These are phyloP conservation scores for Semnornis frantzii DNA, from an alignment of 2,113 vertebrate genomes.

Conservation along the genomic window DNA sequence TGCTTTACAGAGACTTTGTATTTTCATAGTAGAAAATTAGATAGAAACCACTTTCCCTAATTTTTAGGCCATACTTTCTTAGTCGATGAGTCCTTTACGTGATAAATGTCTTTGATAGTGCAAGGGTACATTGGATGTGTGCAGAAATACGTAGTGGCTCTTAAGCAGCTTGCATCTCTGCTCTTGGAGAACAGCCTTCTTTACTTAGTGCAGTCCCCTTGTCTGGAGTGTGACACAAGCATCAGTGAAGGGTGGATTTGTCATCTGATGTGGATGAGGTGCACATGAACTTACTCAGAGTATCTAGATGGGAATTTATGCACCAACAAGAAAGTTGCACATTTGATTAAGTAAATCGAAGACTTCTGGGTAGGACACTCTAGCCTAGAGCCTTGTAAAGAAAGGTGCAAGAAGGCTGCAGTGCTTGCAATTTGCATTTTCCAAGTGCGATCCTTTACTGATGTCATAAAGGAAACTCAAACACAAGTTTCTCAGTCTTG, in stretches of 20 bases:
- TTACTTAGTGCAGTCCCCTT: background rate
- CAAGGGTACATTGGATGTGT: background rate
- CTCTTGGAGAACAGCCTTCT: background rate
- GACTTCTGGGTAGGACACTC: background rate
- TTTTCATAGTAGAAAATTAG: too few species aligned
- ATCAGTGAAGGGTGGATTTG: background rate
- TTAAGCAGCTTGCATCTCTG: background rate
- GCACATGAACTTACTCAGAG: background rate
- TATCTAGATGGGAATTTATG: slow-evolving; percentile 8
- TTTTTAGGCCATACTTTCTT: background rate
- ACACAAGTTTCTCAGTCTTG: slow-evolving; percentile 52
- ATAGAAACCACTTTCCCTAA: background rate
- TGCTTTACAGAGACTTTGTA: too few species aligned
- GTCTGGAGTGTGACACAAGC: background rate
- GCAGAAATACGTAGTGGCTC: background rate
- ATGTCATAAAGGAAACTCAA: slow-evolving; percentile 38
- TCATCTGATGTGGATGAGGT: background rate
- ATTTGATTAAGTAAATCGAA: slow-evolving; percentile 21
- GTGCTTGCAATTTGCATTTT: background rate
- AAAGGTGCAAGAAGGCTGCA: background rate
- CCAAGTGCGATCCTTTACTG: slow-evolving; percentile 2
- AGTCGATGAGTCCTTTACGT: background rate
- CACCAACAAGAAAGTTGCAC: background rate
- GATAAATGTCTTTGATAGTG: background rate
- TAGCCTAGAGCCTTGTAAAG: background rate